Percentiles rank a stretch among this genome's conserved stretches.
phyloP scores from a whole-genome alignment of 2,113 vertebrate species.

The Pungitius pungitius region DNA sequence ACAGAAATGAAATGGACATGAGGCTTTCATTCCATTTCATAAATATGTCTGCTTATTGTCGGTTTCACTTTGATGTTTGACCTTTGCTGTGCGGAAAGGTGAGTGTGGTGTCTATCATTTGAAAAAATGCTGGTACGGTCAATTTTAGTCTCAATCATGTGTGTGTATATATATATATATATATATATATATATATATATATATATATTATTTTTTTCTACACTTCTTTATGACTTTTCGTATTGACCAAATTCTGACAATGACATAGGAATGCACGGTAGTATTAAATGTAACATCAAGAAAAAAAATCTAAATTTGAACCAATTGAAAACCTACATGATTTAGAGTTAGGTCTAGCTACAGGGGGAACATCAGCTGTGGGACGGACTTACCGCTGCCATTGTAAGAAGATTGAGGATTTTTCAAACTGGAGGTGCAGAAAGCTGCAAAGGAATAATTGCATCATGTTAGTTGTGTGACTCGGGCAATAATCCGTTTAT shows the following conservation, averaged over 20 bases:
- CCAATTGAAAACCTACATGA: background rate
- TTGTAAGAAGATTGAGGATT: conserved; percentile 50
- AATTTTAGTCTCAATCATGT: no score
- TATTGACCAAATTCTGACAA: background rate
- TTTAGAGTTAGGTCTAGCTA: background rate
- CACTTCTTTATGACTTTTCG: background rate
- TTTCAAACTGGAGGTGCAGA: conserved; percentile 43
- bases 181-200: no score
- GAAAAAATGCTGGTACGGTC: background rate
- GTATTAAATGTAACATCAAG: background rate
- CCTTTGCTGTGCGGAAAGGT: background rate
- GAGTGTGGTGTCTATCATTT: background rate
- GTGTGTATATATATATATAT: no score
- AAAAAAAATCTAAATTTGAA: background rate
- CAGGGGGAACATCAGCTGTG: background rate
- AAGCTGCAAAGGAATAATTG: conserved; percentile 49
- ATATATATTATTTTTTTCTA: background rate
- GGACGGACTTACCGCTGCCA: conserved; percentile 80
- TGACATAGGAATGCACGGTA: background rate
- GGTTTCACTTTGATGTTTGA: background rate
- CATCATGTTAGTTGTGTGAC: background rate
- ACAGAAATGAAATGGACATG: conserved; percentile 10
- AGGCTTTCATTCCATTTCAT: background rate
- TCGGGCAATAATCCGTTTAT: background rate
- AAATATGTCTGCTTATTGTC: background rate